Base-by-base conservation (phyloP, 2,797 vertebrate species). In the Alca torda region DNA sequence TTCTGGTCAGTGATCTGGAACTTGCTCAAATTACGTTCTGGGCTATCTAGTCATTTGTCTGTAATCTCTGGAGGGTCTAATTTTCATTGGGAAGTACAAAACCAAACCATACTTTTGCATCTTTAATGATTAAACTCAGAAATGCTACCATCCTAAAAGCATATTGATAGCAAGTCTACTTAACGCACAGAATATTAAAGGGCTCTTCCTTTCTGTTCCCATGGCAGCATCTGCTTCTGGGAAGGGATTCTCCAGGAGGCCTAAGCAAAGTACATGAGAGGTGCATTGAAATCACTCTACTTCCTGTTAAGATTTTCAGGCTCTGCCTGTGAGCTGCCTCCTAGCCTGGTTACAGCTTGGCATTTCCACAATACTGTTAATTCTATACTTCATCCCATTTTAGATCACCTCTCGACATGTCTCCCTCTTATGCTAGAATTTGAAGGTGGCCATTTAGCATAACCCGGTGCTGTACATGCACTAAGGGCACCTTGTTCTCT, bases 1-100 rank as follows among this genome's bases (percentile, higher is more conserved):
- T 92, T 87, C 86, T 90, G 96, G 90, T 93, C 93, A 94, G 80
- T 77, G 91, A 75, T 89, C 92, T 95, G 95, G 93, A 96, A 96
- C 87, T 64, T 89, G 79, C 93, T 90, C 87, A 93, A 78, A 95
- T 94, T 94, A 87, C 19, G 11, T 95, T 75, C 77, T 80, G 37
- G 85, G 87, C 65, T 93, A 90, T 51, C 73, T 80, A 93, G 57
- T 68, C 91, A 95, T 97, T 97, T 92, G 95, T 97, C 89, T 89
- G 83, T 87, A 87, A 85, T 82, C 74, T 90, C 95, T 89, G 67
- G 92, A 94, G 84, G 91, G 68, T 37, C 72, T 90, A 56, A 93
- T 94, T 96, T 93, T 93, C 87, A 72, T 41, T 8, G 45, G 43
- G 61, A 91, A 79, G 46, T 73, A 65, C 57, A 87, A 93, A 87